A percentile compares a stretch with the other conserved stretches of the same genome.
Evolutionary conservation across 2,113 vertebrate genomes (phyloP).

Genomic region (Larimichthys polyactis): DNA sequence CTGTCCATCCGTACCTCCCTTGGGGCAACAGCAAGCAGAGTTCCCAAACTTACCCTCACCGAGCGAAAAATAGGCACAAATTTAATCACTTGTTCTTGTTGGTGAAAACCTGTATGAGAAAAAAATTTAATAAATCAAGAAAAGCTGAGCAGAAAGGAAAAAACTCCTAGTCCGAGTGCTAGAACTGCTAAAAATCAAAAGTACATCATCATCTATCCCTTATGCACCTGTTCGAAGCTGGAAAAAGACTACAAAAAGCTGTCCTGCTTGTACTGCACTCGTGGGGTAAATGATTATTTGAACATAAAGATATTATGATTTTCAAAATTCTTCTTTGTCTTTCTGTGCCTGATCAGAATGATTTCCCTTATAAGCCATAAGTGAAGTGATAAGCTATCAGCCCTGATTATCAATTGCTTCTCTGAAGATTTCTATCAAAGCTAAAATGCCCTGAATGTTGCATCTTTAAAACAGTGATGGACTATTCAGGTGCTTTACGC

Average conservation of each 20-base stretch:
- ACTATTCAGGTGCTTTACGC: too few species aligned
- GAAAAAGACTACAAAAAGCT: background rate
- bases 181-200: background rate
- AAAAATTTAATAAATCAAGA: background rate
- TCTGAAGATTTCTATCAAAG: too few species aligned
- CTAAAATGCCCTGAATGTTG: too few species aligned
- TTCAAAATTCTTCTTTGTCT: too few species aligned
- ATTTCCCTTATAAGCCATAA: too few species aligned
- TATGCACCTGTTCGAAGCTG: background rate
- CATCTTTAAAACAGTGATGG: too few species aligned
- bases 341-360: too few species aligned
- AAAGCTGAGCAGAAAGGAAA: background rate
- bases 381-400: too few species aligned
- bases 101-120: conserved; percentile 5
- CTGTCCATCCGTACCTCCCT: conserved; percentile 45
- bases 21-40: conserved; percentile 36
- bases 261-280: background rate
- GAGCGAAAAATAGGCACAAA: conserved; percentile 39
- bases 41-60: conserved; percentile 60
- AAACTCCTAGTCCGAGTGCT: background rate
- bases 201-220: background rate
- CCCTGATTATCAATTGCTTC: too few species aligned
- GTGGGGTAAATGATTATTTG: background rate
- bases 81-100: conserved; percentile 34
- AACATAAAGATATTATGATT: too few species aligned